Base-by-base conservation (phyloP, 2,113 vertebrate species). In the Origma solitaria region DNA sequence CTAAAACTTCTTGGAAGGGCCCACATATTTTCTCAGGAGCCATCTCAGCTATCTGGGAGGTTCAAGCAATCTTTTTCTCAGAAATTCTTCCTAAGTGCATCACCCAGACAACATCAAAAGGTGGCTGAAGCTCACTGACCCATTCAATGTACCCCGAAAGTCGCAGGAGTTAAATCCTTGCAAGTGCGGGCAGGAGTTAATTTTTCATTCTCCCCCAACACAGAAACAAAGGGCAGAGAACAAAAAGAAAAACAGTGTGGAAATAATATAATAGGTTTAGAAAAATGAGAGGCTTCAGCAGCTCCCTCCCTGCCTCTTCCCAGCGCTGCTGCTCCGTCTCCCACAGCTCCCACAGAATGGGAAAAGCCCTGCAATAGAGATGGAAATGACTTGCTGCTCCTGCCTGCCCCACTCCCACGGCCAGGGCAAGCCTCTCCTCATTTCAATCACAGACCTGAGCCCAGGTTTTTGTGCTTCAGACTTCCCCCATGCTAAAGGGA, bases 121-220 rank as follows among this genome's bases (percentile, higher is more conserved):
- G 94, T 91, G 86, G 91, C 97, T 97, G 92, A 96, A 96, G 96
- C 87, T 96, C 98, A 97, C 31, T 97, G 97, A 98, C 97, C 97
- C 97, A 96, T 96, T 96, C 97, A 97, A 83, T 80, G 73, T 88
- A 87, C 92, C 97, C 95, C 97, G 68, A 68, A 96, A 95, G 95
- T 92, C 37, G 28, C 94, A 88, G 95, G 92, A 90, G 96, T 96
- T 96, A 94, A 94, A 98, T 95, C 95, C 94, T 90, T 83, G 70
- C 84, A 73, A 96, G 80, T 38, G 58, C 25, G 37, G 97, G 92
- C 86, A 96, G 94, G 94, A 98, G 97, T 97, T 97, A 97, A 96
- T 95, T 96, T 97, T 95, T 97, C 93, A 73, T 93, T 92, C 94
- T 95, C 95, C 78, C 73, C 71, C 92, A 90, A 31, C 60, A 76